Evolutionary conservation across 2,113 vertebrate genomes (phyloP).

Genomic region (Cephalopterus ornatus): DNA sequence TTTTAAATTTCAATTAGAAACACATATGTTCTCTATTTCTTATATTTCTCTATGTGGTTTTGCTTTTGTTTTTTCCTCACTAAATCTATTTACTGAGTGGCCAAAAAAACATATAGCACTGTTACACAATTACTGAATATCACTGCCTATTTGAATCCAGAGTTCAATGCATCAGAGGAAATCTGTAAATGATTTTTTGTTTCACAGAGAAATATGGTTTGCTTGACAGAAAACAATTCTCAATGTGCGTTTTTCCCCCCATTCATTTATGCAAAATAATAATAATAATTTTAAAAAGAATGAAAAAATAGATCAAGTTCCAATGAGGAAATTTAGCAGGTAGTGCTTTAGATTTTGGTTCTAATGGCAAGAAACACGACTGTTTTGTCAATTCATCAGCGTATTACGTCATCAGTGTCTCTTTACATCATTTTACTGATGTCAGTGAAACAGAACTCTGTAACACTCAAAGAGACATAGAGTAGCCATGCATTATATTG

Average conservation of each 20-base stretch:
- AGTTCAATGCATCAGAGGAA: background rate
- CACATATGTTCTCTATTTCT: background rate
- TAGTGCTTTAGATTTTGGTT: background rate
- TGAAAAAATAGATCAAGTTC: background rate
- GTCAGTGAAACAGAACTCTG: background rate
- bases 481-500: background rate
- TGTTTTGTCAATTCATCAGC: background rate
- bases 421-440: background rate
- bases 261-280: background rate
- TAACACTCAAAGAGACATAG: background rate
- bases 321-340: background rate
- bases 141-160: background rate
- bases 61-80: background rate
- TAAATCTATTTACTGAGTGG: background rate
- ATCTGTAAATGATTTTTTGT: background rate
- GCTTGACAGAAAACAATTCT: background rate
- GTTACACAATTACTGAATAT: background rate
- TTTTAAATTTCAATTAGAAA: background rate
- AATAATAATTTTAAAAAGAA: background rate
- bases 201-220: background rate
- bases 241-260: rapidly evolving
- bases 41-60: background rate
- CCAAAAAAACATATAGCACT: background rate
- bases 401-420: background rate
- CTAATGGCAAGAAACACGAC: background rate